Conservation (phyloP, 2,797 vertebrate species). For the Gobio occitaniae region DNA sequence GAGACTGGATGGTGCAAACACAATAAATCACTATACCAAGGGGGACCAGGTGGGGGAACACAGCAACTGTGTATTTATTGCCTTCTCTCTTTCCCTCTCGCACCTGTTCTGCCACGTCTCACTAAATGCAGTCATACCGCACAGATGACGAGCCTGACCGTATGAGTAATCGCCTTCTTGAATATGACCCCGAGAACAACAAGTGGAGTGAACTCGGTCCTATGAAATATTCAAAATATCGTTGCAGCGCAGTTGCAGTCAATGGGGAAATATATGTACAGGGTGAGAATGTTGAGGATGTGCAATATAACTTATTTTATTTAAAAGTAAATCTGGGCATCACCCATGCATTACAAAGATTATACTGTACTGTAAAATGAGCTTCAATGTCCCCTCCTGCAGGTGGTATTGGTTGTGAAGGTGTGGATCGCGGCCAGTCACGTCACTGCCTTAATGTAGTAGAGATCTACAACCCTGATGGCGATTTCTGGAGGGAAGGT, state of each 20-base stretch:
- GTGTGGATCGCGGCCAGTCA: conserved; percentile 89
- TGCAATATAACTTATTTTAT: neutral
- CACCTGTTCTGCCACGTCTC: conserved; percentile 69
- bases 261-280: conserved; percentile 92
- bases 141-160: conserved; percentile 95
- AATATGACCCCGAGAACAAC: conserved; percentile 89
- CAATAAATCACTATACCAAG: neutral
- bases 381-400: conserved; percentile 49
- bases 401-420: conserved; percentile 96
- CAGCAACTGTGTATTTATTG: conserved; percentile 27
- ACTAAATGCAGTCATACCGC: conserved; percentile 78
- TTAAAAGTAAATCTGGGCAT: neutral
- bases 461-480: conserved; percentile 95
- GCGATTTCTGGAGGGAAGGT: conserved; percentile 93
- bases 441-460: conserved; percentile 91
- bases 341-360: neutral
- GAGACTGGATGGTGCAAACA: neutral
- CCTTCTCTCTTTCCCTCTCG: conserved; percentile 47
- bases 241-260: conserved; percentile 88
- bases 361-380: neutral
- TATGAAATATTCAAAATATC: conserved; percentile 96
- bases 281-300: conserved; percentile 79
- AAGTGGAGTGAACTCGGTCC: conserved; percentile 87
- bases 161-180: conserved; percentile 90
- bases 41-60: neutral